Base-by-base conservation (phyloP, 2,113 vertebrate genomes). In the Rattus rattus region DNA sequence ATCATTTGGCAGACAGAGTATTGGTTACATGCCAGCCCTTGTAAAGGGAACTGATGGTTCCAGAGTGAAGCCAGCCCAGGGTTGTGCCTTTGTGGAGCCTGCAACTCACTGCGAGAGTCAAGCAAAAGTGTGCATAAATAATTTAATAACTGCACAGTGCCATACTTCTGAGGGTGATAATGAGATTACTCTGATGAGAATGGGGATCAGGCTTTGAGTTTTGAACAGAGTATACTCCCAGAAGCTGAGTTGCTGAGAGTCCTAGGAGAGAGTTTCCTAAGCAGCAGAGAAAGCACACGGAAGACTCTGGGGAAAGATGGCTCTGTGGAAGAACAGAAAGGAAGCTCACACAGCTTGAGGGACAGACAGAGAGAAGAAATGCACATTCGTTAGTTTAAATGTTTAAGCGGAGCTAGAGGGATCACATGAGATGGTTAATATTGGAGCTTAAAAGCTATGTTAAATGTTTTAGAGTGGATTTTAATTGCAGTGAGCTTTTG, bases 401-500 rank as follows among this genome's bases (percentile, higher is more conserved):
- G n/a, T 61, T 7, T 22, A n/a, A 49, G n/a, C 26, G 69, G 91
- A 22, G 9, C 87, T 61, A 30, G 20, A n/a, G 52, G 90, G 65
- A 84, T 85, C 22, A 13, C 20, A 22, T 61, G 59, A 89, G 19
- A 39, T 16, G 49, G 36, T 87, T 86, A 54, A 89, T 14, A 14
- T 13, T 5, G 11, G 76, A 65, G 47, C 49, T 67, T 65, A 70
- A 95, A 67, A 76, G 4, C 47, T 54, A 65, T 2, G 14, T 3
- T 33, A 49, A 63, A 11, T 54, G 30, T 91, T 87, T 94, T 36
- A 69, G 72, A 89, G 91, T 36, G 54, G 39, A 92, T 84, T 94
- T n/a, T 86, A 69, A 84, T 63, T 75, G 39, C 56, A 56, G 20
- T 6, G 33, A 92, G 49, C 9, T 94, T 92, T 17, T 13, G 28